These are phyloP conservation scores for Alentia gelatinosa DNA, from an alignment of 2,888 invertebrate genomes.

Conservation along the genomic window DNA sequence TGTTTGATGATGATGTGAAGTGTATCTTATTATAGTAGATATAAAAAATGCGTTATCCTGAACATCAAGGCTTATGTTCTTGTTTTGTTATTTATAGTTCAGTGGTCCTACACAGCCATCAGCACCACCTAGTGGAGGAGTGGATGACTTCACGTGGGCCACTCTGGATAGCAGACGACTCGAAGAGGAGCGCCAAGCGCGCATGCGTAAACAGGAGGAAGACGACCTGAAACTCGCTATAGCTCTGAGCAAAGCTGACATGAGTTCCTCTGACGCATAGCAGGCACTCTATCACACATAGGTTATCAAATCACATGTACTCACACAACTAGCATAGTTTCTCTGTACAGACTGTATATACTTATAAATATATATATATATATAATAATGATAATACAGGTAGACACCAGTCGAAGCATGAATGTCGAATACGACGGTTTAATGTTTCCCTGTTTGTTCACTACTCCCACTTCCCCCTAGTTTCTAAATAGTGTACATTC, in stretches of 20 bases:
- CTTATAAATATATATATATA: too few species aligned
- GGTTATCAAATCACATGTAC: background rate
- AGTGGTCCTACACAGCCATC: background rate
- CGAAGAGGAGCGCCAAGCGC: conserved; percentile 84
- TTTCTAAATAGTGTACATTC: too few species aligned
- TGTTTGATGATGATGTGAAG: too few species aligned
- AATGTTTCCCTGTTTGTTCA: too few species aligned
- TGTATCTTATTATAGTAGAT: too few species aligned
- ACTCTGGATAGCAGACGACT: conserved; percentile 86
- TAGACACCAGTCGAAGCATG: too few species aligned
- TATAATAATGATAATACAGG: too few species aligned
- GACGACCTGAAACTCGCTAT: conserved; percentile 88
- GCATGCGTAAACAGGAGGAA: conserved; percentile 84
- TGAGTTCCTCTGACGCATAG: conserved; percentile 53
- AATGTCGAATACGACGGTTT: too few species aligned
- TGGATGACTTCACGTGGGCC: conserved; percentile 85
- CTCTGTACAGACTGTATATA: conserved; percentile 36
- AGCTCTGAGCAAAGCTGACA: conserved; percentile 85
- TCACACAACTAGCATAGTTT: background rate
- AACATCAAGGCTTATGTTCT: too few species aligned
- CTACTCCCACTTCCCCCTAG: too few species aligned
- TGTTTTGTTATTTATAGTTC: background rate
- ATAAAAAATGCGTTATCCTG: too few species aligned
- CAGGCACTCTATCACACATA: background rate
- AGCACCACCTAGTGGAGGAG: background rate